These are phyloP conservation scores for Tineola bisselliella DNA, from an alignment of 2,888 invertebrate species.

Conservation along the genomic window DNA sequence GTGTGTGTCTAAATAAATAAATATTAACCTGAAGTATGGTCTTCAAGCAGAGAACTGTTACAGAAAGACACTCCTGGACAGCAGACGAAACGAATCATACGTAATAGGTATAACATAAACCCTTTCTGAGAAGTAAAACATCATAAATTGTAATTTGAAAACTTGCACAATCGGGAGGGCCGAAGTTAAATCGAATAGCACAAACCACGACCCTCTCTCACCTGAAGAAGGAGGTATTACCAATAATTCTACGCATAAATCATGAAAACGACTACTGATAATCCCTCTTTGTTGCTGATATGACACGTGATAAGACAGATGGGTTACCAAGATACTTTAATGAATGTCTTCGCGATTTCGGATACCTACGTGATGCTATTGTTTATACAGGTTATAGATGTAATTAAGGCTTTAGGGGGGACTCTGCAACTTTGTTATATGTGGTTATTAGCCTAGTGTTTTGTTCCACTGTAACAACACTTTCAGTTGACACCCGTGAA, in stretches of 20 bases:
- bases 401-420: background rate
- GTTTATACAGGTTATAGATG: background rate
- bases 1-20: too few relatives aligned
- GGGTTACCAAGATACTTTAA: conserved; percentile 12
- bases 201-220: conserved; percentile 45
- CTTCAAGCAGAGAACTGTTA: too few relatives aligned
- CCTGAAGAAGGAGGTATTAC: conserved; percentile 58
- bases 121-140: background rate
- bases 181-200: conserved; percentile 50
- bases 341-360: conserved; percentile 5
- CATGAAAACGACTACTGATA: conserved; percentile 67
- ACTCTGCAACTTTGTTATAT: too few relatives aligned
- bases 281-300: conserved; percentile 40
- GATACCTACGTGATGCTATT: background rate
- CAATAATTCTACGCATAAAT: conserved; percentile 69
- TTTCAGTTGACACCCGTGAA: too few relatives aligned
- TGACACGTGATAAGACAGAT: conserved; percentile 13
- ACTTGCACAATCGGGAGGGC: conserved; percentile 13
- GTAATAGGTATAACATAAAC: background rate
- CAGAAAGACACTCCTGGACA: too few relatives aligned
- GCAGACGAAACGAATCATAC: too few relatives aligned
- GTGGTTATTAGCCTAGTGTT: too few relatives aligned
- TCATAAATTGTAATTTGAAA: conserved; percentile 6
- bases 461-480: too few relatives aligned
- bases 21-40: too few relatives aligned